Percentiles rank a stretch among this genome's conserved stretches.
Evolutionary conservation across 2,888 invertebrate genomes (phyloP).

Genomic region (Capitulum mitella): DNA sequence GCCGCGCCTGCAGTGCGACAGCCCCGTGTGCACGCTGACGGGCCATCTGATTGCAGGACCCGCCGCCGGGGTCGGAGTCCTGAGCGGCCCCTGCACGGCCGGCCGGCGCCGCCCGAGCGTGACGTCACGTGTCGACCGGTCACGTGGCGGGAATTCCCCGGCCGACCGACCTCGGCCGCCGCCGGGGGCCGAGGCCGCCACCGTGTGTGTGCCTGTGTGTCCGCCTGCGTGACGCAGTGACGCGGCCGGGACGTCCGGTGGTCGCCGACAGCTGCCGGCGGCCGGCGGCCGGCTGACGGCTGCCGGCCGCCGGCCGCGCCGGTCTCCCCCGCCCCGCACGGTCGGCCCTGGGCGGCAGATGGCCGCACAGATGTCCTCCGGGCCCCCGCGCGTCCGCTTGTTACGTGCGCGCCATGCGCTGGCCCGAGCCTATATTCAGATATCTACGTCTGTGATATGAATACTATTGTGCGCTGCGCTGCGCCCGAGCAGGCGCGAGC

Average conservation of each 20-base stretch:
- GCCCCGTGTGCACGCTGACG: too few relatives aligned
- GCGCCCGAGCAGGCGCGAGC: background rate
- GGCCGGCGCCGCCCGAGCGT: too few relatives aligned
- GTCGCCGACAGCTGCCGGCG: too few relatives aligned
- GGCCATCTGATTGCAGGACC: background rate
- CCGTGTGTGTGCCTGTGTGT: too few relatives aligned
- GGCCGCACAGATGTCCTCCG: background rate
- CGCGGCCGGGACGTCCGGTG: too few relatives aligned
- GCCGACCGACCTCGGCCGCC: background rate
- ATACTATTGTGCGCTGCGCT: background rate
- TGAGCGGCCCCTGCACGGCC: background rate
- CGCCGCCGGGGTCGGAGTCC: background rate
- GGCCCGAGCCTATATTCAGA: background rate
- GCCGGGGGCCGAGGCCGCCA: too few relatives aligned
- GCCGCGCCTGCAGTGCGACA: too few relatives aligned
- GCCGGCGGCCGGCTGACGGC: background rate
- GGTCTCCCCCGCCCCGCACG: background rate
- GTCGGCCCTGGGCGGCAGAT: too few relatives aligned
- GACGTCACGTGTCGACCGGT: background rate
- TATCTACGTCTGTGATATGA: slow-evolving; percentile 1
- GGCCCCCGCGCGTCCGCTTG: background rate
- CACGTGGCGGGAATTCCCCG: background rate
- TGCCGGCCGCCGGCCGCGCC: background rate
- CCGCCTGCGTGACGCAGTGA: too few relatives aligned
- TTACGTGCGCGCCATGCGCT: background rate